Evolutionary conservation across 2,888 invertebrate species (phyloP), one percentile per base, ranked within the genome.

Genomic region (Agrilus mali): DNA sequence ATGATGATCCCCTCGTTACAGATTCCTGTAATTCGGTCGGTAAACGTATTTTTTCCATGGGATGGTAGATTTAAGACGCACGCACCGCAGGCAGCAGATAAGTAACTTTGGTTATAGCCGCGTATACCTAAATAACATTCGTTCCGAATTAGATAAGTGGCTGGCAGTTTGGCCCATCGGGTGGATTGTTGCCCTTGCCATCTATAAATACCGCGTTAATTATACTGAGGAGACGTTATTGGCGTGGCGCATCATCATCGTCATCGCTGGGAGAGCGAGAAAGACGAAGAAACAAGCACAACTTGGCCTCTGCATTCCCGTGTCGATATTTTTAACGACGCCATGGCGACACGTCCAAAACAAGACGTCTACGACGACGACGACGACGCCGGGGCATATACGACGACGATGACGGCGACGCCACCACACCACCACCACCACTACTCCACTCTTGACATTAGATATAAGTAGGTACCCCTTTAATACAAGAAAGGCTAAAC

Each of bases 271-370:
- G 33, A 20, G 27, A 32, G 40, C 40, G 20, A 40, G 16, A 40
- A 32, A 33, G 20, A 33, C 20, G 20, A 32, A 20, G 33, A 33
- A n/a, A 13, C 33, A 17, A 40, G 33, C 33, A 33, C 40, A 7
- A 36, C 16, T 20, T 36, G 13, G 20, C 36, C 52, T 59, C 58
- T 60, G 59, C 59, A 61, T 62, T 61, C 57, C 63, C 64, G 63
- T 61, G 64, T 60, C 65, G 67, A 66, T 66, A 67, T 67, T 67
- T 67, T 64, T 66, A 65, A 66, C 63, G 63, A 57, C 55, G 50
- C 47, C 48, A 49, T 52, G 47, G 52, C 53, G 49, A 49, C 47
- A 40, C 40, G 45, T 48, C 52, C 45, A 48, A 48, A 44, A 52
- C 49, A 46, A 48, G 50, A 47, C 40, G 41, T 41, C 44, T 40